Conservation (phyloP, 2,113 vertebrate species). For the Psophia crepitans region DNA sequence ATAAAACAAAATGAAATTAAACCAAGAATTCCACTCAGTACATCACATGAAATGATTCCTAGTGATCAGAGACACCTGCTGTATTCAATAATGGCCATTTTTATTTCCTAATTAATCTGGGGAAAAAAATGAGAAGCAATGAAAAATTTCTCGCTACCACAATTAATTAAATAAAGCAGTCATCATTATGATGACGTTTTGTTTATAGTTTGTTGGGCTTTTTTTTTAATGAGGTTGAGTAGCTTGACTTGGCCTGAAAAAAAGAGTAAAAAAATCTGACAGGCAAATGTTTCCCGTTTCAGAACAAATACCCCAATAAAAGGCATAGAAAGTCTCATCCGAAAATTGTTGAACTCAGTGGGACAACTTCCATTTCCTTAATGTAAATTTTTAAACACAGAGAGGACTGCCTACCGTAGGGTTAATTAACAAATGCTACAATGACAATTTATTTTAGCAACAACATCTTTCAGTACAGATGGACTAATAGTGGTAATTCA, state of each 20-base stretch:
- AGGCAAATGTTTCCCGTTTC: neutral
- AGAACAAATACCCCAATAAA: neutral
- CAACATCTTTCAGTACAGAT: neutral
- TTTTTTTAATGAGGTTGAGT: neutral
- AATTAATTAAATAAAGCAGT: neutral
- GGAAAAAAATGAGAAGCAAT: neutral
- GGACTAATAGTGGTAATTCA: neutral
- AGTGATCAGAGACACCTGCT: neutral
- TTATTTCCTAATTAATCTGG: neutral
- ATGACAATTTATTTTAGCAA: neutral
- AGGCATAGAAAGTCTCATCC: neutral
- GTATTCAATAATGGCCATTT: neutral
- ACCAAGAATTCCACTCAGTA: neutral
- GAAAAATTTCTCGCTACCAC: neutral
- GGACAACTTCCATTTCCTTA: neutral
- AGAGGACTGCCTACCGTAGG: neutral
- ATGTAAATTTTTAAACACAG: neutral
- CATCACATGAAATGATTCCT: neutral
- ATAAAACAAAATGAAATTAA: neutral
- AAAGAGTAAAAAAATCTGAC: neutral
- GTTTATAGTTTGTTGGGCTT: too few species aligned
- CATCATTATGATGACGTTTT: neutral
- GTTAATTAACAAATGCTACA: neutral
- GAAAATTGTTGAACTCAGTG: neutral
- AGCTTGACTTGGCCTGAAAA: neutral